Percentiles rank a stretch among this genome's conserved stretches.
Evolutionary conservation across 1,140 invertebrate genomes (phyloP).

Genomic region (Rhizoglyphus robini): DNA sequence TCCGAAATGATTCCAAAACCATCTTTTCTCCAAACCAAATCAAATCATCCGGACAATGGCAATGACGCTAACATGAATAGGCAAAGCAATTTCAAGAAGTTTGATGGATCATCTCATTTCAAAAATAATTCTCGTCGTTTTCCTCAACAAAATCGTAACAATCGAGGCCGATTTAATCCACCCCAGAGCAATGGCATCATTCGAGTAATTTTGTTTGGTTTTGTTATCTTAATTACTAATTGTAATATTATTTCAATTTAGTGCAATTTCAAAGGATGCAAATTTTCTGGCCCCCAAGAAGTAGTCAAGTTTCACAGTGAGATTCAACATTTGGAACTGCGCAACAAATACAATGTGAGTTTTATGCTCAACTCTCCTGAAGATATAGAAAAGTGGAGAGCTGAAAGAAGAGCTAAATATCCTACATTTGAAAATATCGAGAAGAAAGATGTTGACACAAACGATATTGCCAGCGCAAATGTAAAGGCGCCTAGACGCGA

Average conservation of each 20-base stretch:
- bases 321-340: background rate
- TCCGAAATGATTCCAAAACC: too few species aligned
- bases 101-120: too few species aligned
- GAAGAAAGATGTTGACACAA: background rate
- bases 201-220: background rate
- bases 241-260: background rate
- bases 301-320: background rate
- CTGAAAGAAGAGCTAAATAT: slow-evolving; percentile 15
- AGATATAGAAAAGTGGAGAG: slow-evolving; percentile 11
- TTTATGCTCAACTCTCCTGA: slow-evolving; percentile 2
- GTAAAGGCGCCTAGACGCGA: background rate
- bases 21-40: too few species aligned
- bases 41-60: too few species aligned
- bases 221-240: background rate
- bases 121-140: too few species aligned
- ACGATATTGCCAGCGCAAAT: too few species aligned
- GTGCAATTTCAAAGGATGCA: slow-evolving; percentile 1
- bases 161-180: too few species aligned
- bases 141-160: too few species aligned
- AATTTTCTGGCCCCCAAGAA: background rate
- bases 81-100: too few species aligned
- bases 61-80: too few species aligned
- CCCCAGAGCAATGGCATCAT: too few species aligned
- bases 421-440: background rate
- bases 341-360: background rate